Evolutionary conservation across 2,888 invertebrate genomes (phyloP), one percentile per base, ranked within the genome.

Genomic region (Agriopis aurantiaria): DNA sequence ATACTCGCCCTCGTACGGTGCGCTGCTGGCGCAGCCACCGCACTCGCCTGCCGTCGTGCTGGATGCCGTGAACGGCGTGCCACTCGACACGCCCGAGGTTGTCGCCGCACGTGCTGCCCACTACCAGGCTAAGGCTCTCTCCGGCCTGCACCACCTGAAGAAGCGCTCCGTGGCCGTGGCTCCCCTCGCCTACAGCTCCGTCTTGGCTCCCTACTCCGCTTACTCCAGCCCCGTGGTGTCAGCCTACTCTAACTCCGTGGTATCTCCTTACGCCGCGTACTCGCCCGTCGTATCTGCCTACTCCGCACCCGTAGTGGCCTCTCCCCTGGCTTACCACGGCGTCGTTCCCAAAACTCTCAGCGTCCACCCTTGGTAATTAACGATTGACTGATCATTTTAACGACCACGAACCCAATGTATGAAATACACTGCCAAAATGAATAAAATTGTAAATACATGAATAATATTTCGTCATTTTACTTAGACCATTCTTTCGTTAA

Each of bases 81-180:
- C 94, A 49, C 85, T 95, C 60, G 93, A 95, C 80, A 94, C 94
- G 14, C 92, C 93, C 73, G 94, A 92, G 72, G 94, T 94, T 10
- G 93, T 94, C 62, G 92, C 93, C 67, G 94, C 93, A 48, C 92
- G 92, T 68, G 89, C 89, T 60, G 90, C 88, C 9, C 94, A 93
- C 86, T 92, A 82, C 88, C 91, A 92, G 67, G 91, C 93, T 61
- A 93, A 92, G 84, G 92, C 92, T 61, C 81, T 92, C 70, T 86
- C 91, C 59, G 89, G 88, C 33, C 76, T 82, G 23, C 94, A 94
- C 79, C 90, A 91, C 67, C 85, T 94, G 63, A 83, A 82, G 80
- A 94, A 94, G 81, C 90, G 88, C 67, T 92, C 89, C 61, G 83
- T 86, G 72, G 83, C 82, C 46, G 83, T 88, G 6, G 77, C 87